Evolutionary conservation across 2,797 vertebrate genomes (phyloP).

Genomic region (Fundulus diaphanus): DNA sequence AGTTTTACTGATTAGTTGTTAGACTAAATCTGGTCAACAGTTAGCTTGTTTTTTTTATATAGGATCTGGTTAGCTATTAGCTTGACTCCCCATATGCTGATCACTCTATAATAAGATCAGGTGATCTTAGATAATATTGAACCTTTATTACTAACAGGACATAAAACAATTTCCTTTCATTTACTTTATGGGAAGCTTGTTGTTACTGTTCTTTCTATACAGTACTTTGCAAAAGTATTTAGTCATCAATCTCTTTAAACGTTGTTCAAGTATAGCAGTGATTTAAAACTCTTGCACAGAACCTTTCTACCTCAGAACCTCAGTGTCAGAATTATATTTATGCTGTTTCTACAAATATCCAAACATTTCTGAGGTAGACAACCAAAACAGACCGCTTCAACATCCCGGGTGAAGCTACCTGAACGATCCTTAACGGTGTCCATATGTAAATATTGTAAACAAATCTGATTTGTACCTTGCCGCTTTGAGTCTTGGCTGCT

Average conservation of each 20-base stretch:
- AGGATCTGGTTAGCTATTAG: not conserved
- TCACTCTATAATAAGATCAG: no score
- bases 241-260: not conserved
- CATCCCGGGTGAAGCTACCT: not conserved
- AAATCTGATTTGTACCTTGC: slow-evolving; percentile 60
- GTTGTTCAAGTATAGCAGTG: not conserved
- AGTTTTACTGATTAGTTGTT: no score
- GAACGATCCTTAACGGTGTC: not conserved
- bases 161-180: not conserved
- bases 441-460: not conserved
- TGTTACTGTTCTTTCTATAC: not conserved
- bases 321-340: no score
- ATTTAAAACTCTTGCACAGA: not conserved
- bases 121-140: not conserved
- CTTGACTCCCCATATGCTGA: no score
- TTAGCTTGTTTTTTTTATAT: no score
- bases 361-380: not conserved
- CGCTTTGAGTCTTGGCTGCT: slow-evolving; percentile 90
- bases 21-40: no score
- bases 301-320: not conserved
- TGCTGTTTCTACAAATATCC: no score
- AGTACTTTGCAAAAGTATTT: not conserved
- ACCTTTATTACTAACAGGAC: not conserved
- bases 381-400: not conserved
- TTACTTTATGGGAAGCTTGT: not conserved